Base-by-base conservation (phyloP, 1,140 invertebrate genomes). In the Campodea augens region DNA sequence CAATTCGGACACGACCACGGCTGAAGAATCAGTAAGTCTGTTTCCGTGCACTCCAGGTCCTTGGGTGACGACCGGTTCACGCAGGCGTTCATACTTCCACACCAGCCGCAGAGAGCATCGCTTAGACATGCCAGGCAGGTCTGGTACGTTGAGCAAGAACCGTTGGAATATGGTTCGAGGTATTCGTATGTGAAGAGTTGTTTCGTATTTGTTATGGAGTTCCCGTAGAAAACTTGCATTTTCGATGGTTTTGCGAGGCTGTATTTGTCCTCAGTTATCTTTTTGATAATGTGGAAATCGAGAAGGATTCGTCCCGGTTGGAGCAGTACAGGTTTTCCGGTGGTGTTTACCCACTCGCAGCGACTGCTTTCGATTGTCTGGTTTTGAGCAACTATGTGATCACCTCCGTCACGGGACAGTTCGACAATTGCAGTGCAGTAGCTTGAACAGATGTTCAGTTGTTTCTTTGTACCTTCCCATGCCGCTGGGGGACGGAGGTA, bases 51-150 rank as follows among this genome's bases (percentile, higher is more conserved):
- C 15, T 10, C 7, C 15, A 32, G 7, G 27, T 10, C 15, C 15
- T 32, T 10, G 27, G 27, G 27, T 32, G 27, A 15, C 7, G 27
- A 7, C 27, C 7, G 27, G 27, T n/a, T n/a, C n/a, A n/a, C n/a
- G n/a, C n/a, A n/a, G n/a, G n/a, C n/a, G n/a, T n/a, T 64, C 1
- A 68, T 80, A 5, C 78, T 54, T 18, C 82, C 74, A 57, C 86
- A 92, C 90, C 90, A 95, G 0, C 85, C 85, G 57, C 90, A 96
- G 7, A 75, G 70, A 0, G 81, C 76, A 62, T 97, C 90, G 0
- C 78, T 80, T 19, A 93, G 62, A 58, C 90, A 96, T 39, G 84
- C 72, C 4, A 91, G 60, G 57, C 90, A 96, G 55, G 83, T 93
- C 39, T 65, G 71, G 54, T 90, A 86, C 19, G 72, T 66, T 0